A percentile compares a stretch with the other conserved stretches of the same genome.
Conservation (phyloP, 2,888 invertebrate genomes). For the Andrena minutula region DNA sequence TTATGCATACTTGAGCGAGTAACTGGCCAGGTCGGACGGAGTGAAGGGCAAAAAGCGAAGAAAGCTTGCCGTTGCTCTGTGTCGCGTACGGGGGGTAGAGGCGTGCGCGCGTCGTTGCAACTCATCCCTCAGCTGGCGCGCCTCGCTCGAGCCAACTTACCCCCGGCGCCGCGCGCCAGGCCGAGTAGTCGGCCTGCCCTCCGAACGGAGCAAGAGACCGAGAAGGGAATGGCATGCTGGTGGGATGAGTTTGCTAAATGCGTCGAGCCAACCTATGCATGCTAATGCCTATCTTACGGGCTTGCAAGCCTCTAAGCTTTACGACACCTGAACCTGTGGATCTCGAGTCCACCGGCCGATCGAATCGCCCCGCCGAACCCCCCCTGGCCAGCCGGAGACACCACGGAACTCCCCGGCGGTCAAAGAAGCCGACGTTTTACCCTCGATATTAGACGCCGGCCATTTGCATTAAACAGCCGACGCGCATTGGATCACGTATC, state of each 20-base stretch:
- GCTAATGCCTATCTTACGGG: conserved; percentile 80
- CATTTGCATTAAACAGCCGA: conserved; percentile 43
- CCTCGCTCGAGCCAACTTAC: conserved; percentile 39
- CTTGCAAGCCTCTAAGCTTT: conserved; percentile 75
- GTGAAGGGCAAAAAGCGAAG: conserved; percentile 67
- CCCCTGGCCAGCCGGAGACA: conserved; percentile 24
- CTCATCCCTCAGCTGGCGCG: conserved; percentile 33
- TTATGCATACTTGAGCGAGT: conserved; percentile 71
- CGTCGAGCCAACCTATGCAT: conserved; percentile 80
- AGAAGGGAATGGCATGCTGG: conserved; percentile 37
- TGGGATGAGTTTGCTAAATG: conserved; percentile 78
- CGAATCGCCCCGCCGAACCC: conserved; percentile 57
- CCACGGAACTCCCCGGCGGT: conserved; percentile 46
- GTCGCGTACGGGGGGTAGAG: conserved; percentile 22
- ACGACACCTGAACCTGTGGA: conserved; percentile 75
- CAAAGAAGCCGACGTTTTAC: conserved; percentile 37
- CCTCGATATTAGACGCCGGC: conserved; percentile 25
- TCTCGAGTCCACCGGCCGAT: conserved; percentile 57
- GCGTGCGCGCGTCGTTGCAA: background rate
- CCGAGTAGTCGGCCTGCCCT: conserved; percentile 40
- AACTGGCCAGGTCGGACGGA: conserved; percentile 54
- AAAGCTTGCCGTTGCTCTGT: conserved; percentile 40
- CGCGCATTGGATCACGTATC: conserved; percentile 29
- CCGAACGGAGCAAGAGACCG: conserved; percentile 46
- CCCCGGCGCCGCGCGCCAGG: background rate